These are phyloP conservation scores for Sinocyclocheilus grahami DNA, from an alignment of 2,113 vertebrate species.

Conservation along the genomic window DNA sequence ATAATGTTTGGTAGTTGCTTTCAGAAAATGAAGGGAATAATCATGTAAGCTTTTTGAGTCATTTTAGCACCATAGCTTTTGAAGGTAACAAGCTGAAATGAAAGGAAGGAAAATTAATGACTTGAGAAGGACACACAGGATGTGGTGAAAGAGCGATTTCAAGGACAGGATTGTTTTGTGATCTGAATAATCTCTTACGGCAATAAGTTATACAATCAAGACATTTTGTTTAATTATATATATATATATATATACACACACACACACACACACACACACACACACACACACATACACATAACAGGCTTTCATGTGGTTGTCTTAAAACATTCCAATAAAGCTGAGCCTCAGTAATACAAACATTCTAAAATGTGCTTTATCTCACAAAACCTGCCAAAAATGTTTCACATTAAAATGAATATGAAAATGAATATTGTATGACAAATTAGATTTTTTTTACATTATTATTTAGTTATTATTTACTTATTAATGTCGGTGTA, in stretches of 20 bases:
- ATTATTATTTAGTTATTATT: no score
- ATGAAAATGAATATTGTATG: neutral
- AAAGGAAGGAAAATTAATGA: neutral
- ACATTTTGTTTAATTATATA: neutral
- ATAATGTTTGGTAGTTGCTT: constrained; percentile 4
- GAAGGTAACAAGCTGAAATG: neutral
- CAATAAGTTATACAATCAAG: neutral
- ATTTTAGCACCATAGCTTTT: neutral
- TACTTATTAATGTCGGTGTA: no score
- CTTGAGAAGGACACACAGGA: neutral
- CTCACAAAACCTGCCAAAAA: neutral
- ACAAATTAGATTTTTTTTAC: no score
- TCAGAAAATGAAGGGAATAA: neutral
- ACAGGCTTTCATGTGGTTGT: neutral
- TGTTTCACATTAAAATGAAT: neutral
- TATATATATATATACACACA: no score
- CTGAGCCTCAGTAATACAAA: neutral
- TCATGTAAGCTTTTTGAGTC: neutral
- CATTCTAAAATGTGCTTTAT: neutral
- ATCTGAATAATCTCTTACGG: neutral
- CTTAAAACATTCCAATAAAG: neutral
- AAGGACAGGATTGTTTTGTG: neutral
- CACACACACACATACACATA: no score
- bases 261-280: no score
- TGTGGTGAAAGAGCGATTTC: neutral